Percentiles rank a stretch among this genome's conserved stretches.
Evolutionary conservation across 1,140 invertebrate genomes (phyloP).

Genomic region (Tenebrio molitor): DNA sequence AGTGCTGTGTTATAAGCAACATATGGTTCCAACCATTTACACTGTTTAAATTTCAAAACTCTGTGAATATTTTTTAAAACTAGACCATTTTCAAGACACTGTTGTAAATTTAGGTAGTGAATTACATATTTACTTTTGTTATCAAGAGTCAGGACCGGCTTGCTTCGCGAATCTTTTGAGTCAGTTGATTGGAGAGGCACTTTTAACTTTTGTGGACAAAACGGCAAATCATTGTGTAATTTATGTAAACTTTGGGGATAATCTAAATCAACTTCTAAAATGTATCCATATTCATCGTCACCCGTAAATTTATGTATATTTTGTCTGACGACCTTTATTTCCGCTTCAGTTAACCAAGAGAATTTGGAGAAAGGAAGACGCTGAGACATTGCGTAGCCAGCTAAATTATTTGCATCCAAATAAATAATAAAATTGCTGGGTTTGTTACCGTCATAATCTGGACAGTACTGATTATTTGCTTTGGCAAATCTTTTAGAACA

Average conservation of each 20-base stretch:
- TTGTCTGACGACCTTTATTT: slow-evolving; percentile 18
- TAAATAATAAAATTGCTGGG: slow-evolving; percentile 56
- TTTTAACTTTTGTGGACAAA: slow-evolving; percentile 59
- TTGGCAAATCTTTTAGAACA: slow-evolving; percentile 60
- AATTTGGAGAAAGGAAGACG: slow-evolving; percentile 59
- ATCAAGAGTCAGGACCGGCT: slow-evolving; percentile 38
- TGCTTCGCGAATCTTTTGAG: too few species aligned
- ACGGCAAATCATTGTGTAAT: slow-evolving; percentile 64
- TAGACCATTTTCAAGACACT: slow-evolving; percentile 49
- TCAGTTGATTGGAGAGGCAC: slow-evolving; percentile 46
- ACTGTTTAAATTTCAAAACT: slow-evolving; percentile 51
- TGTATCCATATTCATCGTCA: slow-evolving; percentile 37
- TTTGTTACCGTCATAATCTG: slow-evolving; percentile 49
- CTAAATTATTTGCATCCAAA: slow-evolving; percentile 64
- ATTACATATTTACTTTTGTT: slow-evolving; percentile 50
- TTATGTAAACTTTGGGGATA: slow-evolving; percentile 59
- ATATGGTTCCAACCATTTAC: slow-evolving; percentile 50
- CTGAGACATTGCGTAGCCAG: slow-evolving; percentile 63
- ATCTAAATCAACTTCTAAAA: slow-evolving; percentile 49
- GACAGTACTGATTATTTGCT: slow-evolving; percentile 63
- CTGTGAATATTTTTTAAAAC: slow-evolving; percentile 52
- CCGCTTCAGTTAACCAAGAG: not conserved
- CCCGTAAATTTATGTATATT: slow-evolving; percentile 3
- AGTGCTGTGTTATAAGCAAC: slow-evolving; percentile 52
- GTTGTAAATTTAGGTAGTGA: slow-evolving; percentile 52